Base-by-base conservation (phyloP, 1,140 invertebrate genomes). In the Bursaphelenchus mucronatus region DNA sequence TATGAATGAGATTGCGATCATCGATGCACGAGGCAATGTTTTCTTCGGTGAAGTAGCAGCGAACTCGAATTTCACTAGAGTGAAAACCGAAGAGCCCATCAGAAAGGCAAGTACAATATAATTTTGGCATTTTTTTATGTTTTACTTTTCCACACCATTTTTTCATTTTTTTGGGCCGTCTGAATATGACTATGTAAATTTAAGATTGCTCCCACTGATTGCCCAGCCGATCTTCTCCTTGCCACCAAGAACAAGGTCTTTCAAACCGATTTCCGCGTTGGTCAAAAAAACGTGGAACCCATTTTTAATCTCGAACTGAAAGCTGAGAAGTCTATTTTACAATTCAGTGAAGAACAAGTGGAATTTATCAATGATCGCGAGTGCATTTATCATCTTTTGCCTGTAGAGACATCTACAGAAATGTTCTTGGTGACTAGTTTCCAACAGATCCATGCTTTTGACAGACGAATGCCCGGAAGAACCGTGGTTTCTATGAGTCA, bases 1-100 rank as follows among this genome's bases (percentile, higher is more conserved):
- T 44, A 59, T 59, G 57, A 44, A 59, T 39, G 57, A 59, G 40
- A 11, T 59, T n/a, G 57, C 57, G 13, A 30, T 59, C 40, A 44
- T 59, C 15, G 40, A 30, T 15, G 13, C 13, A 17, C 13, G 40
- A 3, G 57, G 39, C 19, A n/a, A 44, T 1, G 57, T 50, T 45
- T 59, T 59, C 57, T 59, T n/a, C 40, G 41, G 57, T 11, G 40
- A 59, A n/a, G 15, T 59, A 3, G 57, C 13, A 50, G 11, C 19
- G 30, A 30, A 30, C 30, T 30, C 30, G 30, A 30, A 30, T 30
- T 30, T 30, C 30, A 30, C 30, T 30, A 30, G 30, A 30, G 30
- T 30, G 5, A 30, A 30, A 30, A 30, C 30, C 1, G 30, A 30
- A 30, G 30, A 30, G 30, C 30, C 30, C 1, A 30, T 30, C 30